phyloP scores from a whole-genome alignment of 2,888 invertebrate genomes.

The Lycophotia porphyrea region DNA sequence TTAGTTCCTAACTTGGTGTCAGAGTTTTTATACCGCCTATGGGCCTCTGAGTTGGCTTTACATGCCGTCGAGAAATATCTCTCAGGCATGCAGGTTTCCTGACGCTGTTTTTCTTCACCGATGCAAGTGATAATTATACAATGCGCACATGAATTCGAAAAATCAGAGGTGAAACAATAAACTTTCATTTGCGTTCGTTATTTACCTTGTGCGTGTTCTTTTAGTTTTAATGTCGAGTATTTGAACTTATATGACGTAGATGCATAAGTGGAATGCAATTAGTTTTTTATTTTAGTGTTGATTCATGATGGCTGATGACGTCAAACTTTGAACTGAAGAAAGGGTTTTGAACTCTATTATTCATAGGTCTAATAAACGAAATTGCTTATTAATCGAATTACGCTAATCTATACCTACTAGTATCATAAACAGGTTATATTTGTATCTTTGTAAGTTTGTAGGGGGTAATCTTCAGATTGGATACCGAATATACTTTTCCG shows the following conservation, averaged over 20 bases:
- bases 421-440: not conserved
- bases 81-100: no score
- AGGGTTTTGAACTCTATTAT: not conserved
- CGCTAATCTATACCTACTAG: not conserved
- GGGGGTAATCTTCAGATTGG: not conserved
- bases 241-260: constrained; percentile 31
- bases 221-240: not conserved
- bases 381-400: not conserved
- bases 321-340: constrained; percentile 14
- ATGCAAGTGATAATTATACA: no score
- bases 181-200: constrained; percentile 21
- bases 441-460: not conserved
- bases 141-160: no score
- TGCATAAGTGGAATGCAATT: constrained; percentile 35
- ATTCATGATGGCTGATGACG: constrained; percentile 1
- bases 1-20: no score
- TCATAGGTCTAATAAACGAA: not conserved
- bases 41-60: no score
- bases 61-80: no score
- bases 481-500: no score
- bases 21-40: no score
- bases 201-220: constrained; percentile 25
- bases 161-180: no score
- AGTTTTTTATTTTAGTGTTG: not conserved
- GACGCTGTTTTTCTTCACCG: no score